Evolutionary conservation across 2,888 invertebrate genomes (phyloP), one percentile per base, ranked within the genome.

Genomic region (Leptura quadrifasciata): DNA sequence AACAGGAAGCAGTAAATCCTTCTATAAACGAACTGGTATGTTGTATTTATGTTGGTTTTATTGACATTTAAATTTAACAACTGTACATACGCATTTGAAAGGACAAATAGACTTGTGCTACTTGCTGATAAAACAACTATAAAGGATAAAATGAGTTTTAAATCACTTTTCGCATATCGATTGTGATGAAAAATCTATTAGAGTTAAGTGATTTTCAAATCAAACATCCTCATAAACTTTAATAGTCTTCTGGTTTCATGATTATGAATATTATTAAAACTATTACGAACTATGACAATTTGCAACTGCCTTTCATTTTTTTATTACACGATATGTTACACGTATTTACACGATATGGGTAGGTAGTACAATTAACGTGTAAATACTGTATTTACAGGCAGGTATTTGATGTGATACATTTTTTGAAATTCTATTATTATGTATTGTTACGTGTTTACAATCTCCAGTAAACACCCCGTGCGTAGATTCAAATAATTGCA

Each of bases 21-120:
- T 57, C 57, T 35, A 27, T n/a, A 57, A 68, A 68, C 68, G 57
- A 18, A 68, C 55, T 17, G n/a, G 47, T 27, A 24, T 20, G 20
- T 8, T 57, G 68, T 47, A 68, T 68, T 55, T 68, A 27, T 35
- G 27, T 27, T 27, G 55, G 17, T 31, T 68, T 54, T 68, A 68
- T 57, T 68, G 57, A 68, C 55, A 57, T 68, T 68, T 68, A 68
- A 31, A 68, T 68, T 68, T 68, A 68, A 68, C 55, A 68, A 57
- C 68, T 68, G 17, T 18, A 27, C 31, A 27, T 57, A 68, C 47
- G 4, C n/a, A 52, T 21, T 54, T 24, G 24, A 24, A 21, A 21
- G 54, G 65, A 52, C 47, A 63, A 39, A 63, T 21, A 35, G 63
- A 20, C 20, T 63, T 63, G 63, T 21, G 17, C 39, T 63, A 39